These are phyloP conservation scores for Gerris lacustris DNA, from an alignment of 2,888 invertebrate genomes.

Conservation along the genomic window DNA sequence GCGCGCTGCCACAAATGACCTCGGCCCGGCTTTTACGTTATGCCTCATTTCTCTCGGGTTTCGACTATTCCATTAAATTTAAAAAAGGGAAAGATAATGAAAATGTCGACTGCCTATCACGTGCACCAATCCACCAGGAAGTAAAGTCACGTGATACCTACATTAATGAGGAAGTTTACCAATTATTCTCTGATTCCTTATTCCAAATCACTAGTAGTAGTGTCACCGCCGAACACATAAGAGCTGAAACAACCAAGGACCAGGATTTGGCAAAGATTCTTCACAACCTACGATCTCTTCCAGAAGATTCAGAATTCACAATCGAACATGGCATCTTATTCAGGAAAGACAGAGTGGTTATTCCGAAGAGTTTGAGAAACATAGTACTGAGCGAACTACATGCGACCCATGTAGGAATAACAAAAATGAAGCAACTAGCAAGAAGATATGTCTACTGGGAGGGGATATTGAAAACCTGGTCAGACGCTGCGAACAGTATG, in stretches of 20 bases:
- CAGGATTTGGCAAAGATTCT: conserved; percentile 12
- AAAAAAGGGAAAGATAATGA: conserved; percentile 23
- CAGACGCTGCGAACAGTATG: no score
- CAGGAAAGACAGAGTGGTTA: conserved; percentile 21
- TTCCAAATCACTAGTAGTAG: conserved; percentile 11
- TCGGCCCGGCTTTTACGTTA: conserved; percentile 17
- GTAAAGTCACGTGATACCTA: not conserved
- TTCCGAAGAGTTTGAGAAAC: conserved; percentile 25
- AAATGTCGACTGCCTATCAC: conserved; percentile 23
- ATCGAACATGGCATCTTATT: conserved; percentile 20
- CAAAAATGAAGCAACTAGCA: not conserved
- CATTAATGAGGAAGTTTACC: conserved; percentile 16
- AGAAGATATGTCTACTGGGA: no score
- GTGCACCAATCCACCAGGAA: conserved; percentile 7
- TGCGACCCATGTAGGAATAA: conserved; percentile 30
- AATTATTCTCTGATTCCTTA: conserved; percentile 9
- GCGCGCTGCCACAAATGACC: conserved; percentile 19
- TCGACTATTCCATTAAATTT: conserved; percentile 23
- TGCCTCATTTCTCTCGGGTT: conserved; percentile 21
- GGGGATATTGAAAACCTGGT: no score
- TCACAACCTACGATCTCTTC: conserved; percentile 2
- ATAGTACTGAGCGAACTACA: conserved; percentile 30
- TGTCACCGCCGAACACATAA: conserved; percentile 1
- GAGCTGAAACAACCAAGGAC: conserved; percentile 14
- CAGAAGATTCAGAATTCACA: conserved; percentile 16